Conservation (phyloP, 2,113 vertebrate species). For the Sceloporus undulatus region DNA sequence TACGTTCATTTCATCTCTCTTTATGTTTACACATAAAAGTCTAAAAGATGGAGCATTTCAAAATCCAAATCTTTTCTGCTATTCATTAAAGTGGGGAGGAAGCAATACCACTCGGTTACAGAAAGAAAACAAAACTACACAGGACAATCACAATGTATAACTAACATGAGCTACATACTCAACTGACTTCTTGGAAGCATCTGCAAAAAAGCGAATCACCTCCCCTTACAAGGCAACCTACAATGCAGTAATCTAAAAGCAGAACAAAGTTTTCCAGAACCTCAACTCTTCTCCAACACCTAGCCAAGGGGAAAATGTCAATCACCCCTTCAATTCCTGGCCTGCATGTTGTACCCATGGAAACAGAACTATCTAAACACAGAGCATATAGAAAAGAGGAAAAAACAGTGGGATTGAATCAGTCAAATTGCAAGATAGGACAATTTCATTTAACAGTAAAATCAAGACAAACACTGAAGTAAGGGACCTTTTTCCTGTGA, state of each 20-base stretch:
- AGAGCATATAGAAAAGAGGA: background rate
- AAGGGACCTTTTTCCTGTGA: background rate
- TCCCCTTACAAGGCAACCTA: background rate
- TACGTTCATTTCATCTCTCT: conserved; percentile 40
- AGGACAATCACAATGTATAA: background rate
- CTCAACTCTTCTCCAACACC: background rate
- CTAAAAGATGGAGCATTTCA: background rate
- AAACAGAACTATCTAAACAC: background rate
- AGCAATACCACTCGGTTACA: conserved; percentile 21
- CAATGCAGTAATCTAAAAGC: background rate
- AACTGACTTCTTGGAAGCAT: background rate
- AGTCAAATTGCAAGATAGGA: background rate
- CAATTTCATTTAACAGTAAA: background rate
- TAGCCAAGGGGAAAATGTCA: background rate
- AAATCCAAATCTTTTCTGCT: background rate
- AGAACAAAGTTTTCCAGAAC: background rate
- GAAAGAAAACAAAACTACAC: background rate
- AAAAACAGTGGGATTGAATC: background rate
- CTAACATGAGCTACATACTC: background rate
- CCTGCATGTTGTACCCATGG: too few relatives aligned
- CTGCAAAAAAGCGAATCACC: background rate
- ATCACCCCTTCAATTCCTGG: too few relatives aligned
- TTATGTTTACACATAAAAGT: conserved; percentile 30
- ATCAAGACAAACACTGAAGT: background rate
- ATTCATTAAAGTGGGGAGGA: background rate